Conservation (phyloP, 2,797 vertebrate genomes). For the Onychomys leucogaster region DNA sequence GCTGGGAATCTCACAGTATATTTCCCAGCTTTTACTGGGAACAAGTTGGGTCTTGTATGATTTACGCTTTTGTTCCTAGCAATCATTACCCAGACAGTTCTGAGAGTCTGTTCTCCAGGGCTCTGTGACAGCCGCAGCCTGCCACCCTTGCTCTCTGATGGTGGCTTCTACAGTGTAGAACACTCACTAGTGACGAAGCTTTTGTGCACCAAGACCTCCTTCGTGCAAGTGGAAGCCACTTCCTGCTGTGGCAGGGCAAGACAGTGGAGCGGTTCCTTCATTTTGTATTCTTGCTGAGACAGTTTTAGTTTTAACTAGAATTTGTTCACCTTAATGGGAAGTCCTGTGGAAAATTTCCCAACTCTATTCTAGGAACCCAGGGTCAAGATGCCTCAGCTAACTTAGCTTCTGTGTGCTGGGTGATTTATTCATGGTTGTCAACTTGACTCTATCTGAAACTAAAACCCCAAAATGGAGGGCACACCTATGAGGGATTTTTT, state of each 20-base stretch:
- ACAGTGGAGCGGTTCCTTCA: not conserved
- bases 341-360: not conserved
- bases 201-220: not conserved
- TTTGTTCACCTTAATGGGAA: not conserved
- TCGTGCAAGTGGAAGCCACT: not conserved
- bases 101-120: not conserved
- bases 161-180: not conserved
- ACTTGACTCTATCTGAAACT: not conserved
- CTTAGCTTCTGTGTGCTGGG: not conserved
- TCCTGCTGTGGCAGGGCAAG: not conserved
- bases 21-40: constrained; percentile 1
- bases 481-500: not conserved
- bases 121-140: not conserved
- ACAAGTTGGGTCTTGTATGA: not conserved
- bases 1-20: not conserved
- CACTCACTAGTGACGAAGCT: not conserved
- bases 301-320: not conserved
- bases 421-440: not conserved
- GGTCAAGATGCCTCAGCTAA: not conserved
- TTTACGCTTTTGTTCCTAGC: not conserved
- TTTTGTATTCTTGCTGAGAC: not conserved
- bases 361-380: not conserved
- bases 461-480: not conserved
- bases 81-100: not conserved
- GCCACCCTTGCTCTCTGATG: not conserved